Evolutionary conservation across 2,888 invertebrate species (phyloP), one percentile per base, ranked within the genome.

Genomic region (Callyntrura guangdongensis): DNA sequence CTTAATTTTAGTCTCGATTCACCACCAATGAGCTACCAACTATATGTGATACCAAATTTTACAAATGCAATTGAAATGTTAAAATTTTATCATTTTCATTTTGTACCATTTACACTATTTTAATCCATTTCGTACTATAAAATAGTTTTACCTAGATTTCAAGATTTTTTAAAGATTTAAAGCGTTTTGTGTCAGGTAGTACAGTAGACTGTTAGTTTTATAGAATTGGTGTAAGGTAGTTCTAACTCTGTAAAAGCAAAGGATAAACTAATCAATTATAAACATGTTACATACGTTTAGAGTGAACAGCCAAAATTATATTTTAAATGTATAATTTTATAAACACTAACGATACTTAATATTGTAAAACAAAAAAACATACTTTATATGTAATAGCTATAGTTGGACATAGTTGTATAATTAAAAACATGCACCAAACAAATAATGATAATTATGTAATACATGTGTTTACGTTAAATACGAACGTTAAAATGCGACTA

Each of bases 181-280:
- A 81, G 81, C 81, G 81, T 81, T 81, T 81, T 59, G 81, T 81
- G 81, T 81, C 81, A 81, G 81, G 81, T 81, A 81, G n/a, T 81
- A 17, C 56, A 56, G 56, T 81, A 59, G 49, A 77, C 74, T 3
- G 74, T 77, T 79, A 53, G 59, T 81, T 17, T 25, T 69, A 36
- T 5, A 0, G 12, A 20, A 25, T 27, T 56, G 53, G 56, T 36
- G 6, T 36, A 36, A 77, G 74, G 22, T 36, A 36, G n/a, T 69
- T 53, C 12, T 49, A 6, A 47, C 47, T 72, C 20, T n/a, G 22
- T 47, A 20, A 27, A 27, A 36, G 36, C 36, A 12, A 47, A 77
- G 8, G 0, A 22, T 14, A 67, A 22, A 67, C 27, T 27, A 61
- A 56, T 56, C 11, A 11, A 47, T 47, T 5, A 47, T n/a, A 53